Base-by-base conservation (phyloP, 2,888 invertebrate genomes). In the Diabrotica balteata region DNA sequence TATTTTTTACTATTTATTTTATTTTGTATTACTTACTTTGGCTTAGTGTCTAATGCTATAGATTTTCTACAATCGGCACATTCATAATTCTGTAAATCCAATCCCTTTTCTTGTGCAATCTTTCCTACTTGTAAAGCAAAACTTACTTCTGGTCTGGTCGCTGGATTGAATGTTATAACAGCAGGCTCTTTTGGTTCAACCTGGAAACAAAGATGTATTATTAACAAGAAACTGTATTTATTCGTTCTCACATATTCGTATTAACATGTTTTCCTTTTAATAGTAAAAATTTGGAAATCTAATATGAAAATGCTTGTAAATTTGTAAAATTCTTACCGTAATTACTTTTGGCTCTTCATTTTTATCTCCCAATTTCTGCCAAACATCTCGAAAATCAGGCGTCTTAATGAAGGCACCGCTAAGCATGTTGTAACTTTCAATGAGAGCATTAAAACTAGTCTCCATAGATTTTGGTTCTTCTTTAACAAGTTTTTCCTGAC, bases 61-160 rank as follows among this genome's bases (percentile, higher is more conserved):
- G 88, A 85, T 73, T 88, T 85, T 55, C 86, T 87, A 77, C 95
- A 95, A 55, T 88, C 88, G 74, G 90, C 89, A 81, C 97, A 97
- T 74, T 92, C 89, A 84, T 95, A 97, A 79, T 95, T 93, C 82
- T 97, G 97, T 11, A 86, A 82, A 82, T 95, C 94, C 32, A 97
- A 85, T 0, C 97, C 97, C 70, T 89, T 89, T 82, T 97, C 97
- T 58, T 87, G 87, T 0, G 92, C 88, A 63, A 95, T 84, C 72
- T 85, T 87, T 22, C 91, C 91, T 45, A 93, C 80, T 75, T 91
- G 90, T 54, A 87, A 86, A 8, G 91, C 88, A 84, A 93, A 86
- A 75, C 63, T 73, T 52, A 75, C 70, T 59, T 75, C 77, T 17
- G 63, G 68, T 73, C 74, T 75, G 32, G 32, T 32, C 32, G 5